Evolutionary conservation across 1,140 invertebrate genomes (phyloP).

Genomic region (Thaumetopoea pityocampa): DNA sequence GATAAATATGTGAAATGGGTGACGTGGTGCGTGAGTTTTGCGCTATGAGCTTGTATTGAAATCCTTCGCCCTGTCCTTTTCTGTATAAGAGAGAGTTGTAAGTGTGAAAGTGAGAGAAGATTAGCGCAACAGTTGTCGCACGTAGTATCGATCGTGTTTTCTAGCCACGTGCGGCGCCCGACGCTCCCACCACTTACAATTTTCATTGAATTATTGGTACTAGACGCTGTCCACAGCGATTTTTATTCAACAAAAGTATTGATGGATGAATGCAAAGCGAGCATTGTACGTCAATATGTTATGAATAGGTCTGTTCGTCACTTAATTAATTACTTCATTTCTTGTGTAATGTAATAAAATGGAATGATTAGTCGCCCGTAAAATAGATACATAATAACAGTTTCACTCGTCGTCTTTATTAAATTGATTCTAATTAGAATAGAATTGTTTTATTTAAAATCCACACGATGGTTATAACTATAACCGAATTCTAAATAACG

Average conservation of each 20-base stretch:
- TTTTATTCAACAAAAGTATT: slow-evolving; percentile 5
- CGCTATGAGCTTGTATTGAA: slow-evolving; percentile 49
- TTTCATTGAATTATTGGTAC: slow-evolving; percentile 16
- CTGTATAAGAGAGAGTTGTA: slow-evolving; percentile 4
- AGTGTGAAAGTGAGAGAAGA: slow-evolving; percentile 33
- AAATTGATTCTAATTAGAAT: too few relatives aligned
- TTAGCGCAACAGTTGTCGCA: slow-evolving; percentile 68
- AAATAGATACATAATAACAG: too few relatives aligned
- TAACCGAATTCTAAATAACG: too few relatives aligned
- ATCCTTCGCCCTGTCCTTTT: slow-evolving; percentile 40
- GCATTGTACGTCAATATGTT: slow-evolving; percentile 10
- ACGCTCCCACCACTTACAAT: slow-evolving; percentile 23
- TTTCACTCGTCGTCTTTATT: too few relatives aligned
- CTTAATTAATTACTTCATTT: slow-evolving; percentile 47
- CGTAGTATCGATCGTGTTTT: slow-evolving; percentile 50
- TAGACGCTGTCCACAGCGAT: slow-evolving; percentile 21
- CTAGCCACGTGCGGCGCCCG: slow-evolving; percentile 55
- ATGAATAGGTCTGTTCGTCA: slow-evolving; percentile 5
- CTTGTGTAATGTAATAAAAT: too few relatives aligned
- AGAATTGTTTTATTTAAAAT: too few relatives aligned
- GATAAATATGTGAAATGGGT: slow-evolving; percentile 21
- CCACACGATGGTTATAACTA: too few relatives aligned
- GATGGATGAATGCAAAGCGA: slow-evolving; percentile 4
- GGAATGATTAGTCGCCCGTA: slow-evolving; percentile 25
- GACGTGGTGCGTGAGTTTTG: slow-evolving; percentile 48